Evolutionary conservation across 2,113 vertebrate species (phyloP), one percentile per base, ranked within the genome.

Genomic region (Vimba vimba): DNA sequence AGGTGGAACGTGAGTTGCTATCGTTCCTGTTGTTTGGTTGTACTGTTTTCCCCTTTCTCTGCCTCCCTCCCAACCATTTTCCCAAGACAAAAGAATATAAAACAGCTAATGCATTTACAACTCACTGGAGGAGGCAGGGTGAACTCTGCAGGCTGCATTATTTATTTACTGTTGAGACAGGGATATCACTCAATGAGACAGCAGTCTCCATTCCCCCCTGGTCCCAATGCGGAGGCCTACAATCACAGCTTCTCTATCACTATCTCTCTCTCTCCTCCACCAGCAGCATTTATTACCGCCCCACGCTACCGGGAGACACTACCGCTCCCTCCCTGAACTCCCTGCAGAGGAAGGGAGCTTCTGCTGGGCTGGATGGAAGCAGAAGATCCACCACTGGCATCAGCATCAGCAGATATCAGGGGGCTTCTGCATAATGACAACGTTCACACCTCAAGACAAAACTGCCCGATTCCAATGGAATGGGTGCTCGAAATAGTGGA

Each of bases 181-280:
- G 93, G 94, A 91, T 95, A 95, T 95, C 94, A 94, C 93, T 95
- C 94, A 95, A 92, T 87, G 93, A 95, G 94, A 95, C 94, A 94
- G 94, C 93, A 92, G 91, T 91, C 93, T 95, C 91, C 89, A 83
- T 90, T 89, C 85, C 84, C 23, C 86, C 88, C 89, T 89, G 89
- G 91, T 94, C 92, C 95, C 94, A 92, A 92, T 91, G 93, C 83
- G 91, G 93, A 93, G 86, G 89, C 88, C 90, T 83, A 91, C 94
- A 84, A 94, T 94, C 94, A 85, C 88, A 90, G 91, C 91, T 84
- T 85, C 71, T 50, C 74, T 77, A 83, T 62, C 82, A n/a, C 69
- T 50, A 77, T 47, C 80, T 83, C 77, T 71, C 85, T 71, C 85
- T 73, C 80, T 87, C 86, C 78, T 79, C 74, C 45, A 50, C 68